Evolutionary conservation across 2,888 invertebrate species (phyloP).

Genomic region (Serripes groenlandicus): DNA sequence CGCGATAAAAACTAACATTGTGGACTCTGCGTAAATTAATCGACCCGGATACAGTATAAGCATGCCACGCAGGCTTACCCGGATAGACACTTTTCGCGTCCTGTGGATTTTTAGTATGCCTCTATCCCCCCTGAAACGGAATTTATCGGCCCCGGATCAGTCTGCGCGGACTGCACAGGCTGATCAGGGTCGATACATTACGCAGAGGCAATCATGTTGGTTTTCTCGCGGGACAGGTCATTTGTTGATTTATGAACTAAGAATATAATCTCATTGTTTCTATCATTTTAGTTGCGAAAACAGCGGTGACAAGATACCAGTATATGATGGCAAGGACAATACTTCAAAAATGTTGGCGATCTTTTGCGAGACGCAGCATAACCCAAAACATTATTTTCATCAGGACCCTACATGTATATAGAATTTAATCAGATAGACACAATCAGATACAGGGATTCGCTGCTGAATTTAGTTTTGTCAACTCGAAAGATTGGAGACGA

Average conservation of each 20-base stretch:
- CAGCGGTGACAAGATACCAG: constrained; percentile 74
- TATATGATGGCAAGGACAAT: constrained; percentile 77
- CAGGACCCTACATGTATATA: constrained; percentile 75
- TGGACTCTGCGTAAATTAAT: no score
- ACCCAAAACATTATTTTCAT: constrained; percentile 72
- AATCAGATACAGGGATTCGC: constrained; percentile 79
- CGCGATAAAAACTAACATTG: no score
- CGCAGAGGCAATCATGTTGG: no score
- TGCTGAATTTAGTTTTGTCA: constrained; percentile 71
- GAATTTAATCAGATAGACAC: constrained; percentile 75
- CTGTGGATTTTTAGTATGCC: no score
- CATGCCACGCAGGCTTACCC: no score
- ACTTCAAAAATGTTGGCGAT: constrained; percentile 67
- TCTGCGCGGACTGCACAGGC: no score
- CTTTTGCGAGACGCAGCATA: constrained; percentile 75
- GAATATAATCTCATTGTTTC: not conserved
- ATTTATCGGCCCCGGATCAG: no score
- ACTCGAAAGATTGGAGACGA: not conserved
- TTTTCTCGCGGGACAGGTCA: not conserved
- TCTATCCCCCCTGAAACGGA: no score
- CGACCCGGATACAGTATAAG: no score
- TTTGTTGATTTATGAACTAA: not conserved
- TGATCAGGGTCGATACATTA: no score
- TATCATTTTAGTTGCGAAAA: constrained; percentile 70
- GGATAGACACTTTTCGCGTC: no score